Conservation (phyloP, 2,113 vertebrate species). For the Oreochromis tanganicae region DNA sequence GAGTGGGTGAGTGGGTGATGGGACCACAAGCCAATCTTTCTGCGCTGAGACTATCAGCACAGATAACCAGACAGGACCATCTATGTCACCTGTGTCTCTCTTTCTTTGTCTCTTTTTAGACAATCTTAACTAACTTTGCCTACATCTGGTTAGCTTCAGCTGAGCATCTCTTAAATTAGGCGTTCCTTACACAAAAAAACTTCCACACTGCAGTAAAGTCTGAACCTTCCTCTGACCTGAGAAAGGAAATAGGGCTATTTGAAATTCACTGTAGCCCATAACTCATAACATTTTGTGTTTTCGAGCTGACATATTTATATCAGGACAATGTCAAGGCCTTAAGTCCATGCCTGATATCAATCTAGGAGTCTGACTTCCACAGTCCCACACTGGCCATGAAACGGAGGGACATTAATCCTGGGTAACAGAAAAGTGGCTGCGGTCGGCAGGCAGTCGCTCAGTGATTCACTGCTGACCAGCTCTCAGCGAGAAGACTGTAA, state of each 20-base stretch:
- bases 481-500: conserved; percentile 48
- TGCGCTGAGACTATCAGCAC: neutral
- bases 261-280: conserved; percentile 32
- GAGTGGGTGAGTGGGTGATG: neutral
- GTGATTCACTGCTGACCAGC: conserved; percentile 56
- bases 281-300: conserved; percentile 45
- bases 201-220: neutral
- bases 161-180: neutral
- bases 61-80: conserved; percentile 22
- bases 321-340: conserved; percentile 47
- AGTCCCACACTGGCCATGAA: conserved; percentile 49
- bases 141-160: conserved; percentile 9
- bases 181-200: neutral
- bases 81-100: neutral
- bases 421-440: conserved; percentile 11
- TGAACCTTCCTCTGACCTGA: conserved; percentile 30
- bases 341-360: conserved; percentile 42
- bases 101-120: neutral
- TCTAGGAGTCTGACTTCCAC: conserved; percentile 29
- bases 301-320: conserved; percentile 44
- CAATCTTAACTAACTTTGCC: neutral
- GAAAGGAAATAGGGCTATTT: conserved; percentile 39
- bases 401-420: conserved; percentile 48
- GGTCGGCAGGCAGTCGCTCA: conserved; percentile 11
- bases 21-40: neutral